These are phyloP conservation scores for Tipula vernalis DNA, from an alignment of 2,888 invertebrate species.

Conservation along the genomic window DNA sequence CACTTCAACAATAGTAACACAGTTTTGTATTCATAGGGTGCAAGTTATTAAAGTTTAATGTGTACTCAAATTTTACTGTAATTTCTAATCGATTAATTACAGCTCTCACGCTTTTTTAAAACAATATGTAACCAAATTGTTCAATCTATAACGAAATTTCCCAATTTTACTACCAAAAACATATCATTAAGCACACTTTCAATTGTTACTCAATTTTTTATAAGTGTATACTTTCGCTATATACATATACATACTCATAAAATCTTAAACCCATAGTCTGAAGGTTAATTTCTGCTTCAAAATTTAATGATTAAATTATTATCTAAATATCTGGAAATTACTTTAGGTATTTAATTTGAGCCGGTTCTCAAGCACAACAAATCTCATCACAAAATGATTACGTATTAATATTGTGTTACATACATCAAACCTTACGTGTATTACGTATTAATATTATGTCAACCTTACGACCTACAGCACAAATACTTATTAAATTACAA, in stretches of 20 bases:
- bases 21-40: no score
- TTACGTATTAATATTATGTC: neutral
- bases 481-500: neutral
- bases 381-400: neutral
- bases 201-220: neutral
- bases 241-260: neutral
- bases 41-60: no score
- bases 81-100: no score
- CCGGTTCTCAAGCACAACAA: neutral
- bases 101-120: neutral
- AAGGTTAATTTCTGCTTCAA: neutral
- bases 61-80: no score
- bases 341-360: neutral
- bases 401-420: neutral
- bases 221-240: neutral
- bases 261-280: neutral
- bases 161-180: neutral
- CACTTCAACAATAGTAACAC: no score
- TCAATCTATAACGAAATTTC: neutral
- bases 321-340: no score
- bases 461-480: neutral
- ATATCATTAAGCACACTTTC: neutral
- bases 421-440: neutral
- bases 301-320: neutral
- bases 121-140: neutral